Base-by-base conservation (phyloP, 2,797 vertebrate genomes). In the Coregonus sp. region DNA sequence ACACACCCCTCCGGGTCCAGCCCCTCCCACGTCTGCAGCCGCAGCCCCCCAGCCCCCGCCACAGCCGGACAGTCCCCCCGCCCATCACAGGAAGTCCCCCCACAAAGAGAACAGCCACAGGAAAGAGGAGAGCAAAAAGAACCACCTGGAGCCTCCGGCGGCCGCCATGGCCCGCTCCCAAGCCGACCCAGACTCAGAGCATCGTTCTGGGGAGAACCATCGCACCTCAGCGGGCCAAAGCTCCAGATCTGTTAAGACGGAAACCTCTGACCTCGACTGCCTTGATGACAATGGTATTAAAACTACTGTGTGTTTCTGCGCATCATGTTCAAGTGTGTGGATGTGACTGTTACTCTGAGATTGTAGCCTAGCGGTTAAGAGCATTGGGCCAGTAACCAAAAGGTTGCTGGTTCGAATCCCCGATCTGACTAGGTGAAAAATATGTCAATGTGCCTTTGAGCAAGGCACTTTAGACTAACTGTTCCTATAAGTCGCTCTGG, bases 41-140 rank as follows among this genome's bases (percentile, higher is more conserved):
- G 82, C 80, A 71, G 87, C 81, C 80, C 86, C 89, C 78, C 93
- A 90, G 66, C 91, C 89, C 35, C 87, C 89, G 16, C 69, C 73
- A 47, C 89, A 92, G 52, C 89, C 91, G 0, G 94, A 93, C 76
- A 94, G 91, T 52, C 92, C 92, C 14, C 92, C 93, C 72, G 87
- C 87, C 75, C 96, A 95, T 83, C 89, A 96, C 82, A 97, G 96
- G 91, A 99, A 98, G 80, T 97, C 97, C 79, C 96, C 96, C 0
- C 95, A 97, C 85, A 99, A 98, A 94, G 97, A 98, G 91, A 94
- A 95, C 78, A 96, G 94, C 82, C 94, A 96, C 86, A 97, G 96
- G 86, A 98, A 97, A 89, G 97, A 99, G 86, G 97, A 98, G 79
- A 95, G 92, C 85, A 96, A 96, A 93, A 97, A 97, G 93, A 94